Evolutionary conservation across 92 coral and sea anemone genomes (phyloP).

Genomic region (Epizoanthus ramosus): DNA sequence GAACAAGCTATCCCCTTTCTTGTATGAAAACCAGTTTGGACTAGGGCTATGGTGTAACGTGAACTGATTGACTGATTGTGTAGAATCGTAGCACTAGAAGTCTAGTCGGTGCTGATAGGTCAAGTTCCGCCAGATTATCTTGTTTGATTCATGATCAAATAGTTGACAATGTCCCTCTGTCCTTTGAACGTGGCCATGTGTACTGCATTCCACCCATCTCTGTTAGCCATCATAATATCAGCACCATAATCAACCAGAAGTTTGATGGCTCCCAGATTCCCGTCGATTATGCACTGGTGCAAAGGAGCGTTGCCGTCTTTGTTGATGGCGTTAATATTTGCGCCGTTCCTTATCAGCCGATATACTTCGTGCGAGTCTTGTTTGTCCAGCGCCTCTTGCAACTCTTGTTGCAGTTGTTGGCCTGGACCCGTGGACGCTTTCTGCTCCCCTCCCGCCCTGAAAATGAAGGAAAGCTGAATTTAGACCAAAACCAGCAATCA

Average conservation of each 20-base stretch:
- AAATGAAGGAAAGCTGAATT: no score
- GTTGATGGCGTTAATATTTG: constrained; percentile 62
- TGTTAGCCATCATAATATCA: constrained; percentile 62
- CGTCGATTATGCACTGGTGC: constrained; percentile 79
- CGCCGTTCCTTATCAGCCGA: constrained; percentile 61
- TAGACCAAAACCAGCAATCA: no score
- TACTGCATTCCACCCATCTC: constrained; percentile 85
- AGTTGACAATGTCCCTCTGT: constrained; percentile 68
- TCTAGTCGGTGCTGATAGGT: no score
- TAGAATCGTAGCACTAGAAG: no score
- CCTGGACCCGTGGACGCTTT: neutral
- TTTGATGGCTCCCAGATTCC: constrained; percentile 70
- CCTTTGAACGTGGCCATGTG: constrained; percentile 76
- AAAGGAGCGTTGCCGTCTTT: constrained; percentile 70
- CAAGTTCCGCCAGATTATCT: neutral
- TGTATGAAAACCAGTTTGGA: no score
- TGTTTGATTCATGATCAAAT: constrained; percentile 60
- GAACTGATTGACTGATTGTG: no score
- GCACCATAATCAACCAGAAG: constrained; percentile 79
- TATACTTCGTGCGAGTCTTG: constrained; percentile 62
- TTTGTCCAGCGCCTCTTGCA: constrained; percentile 66
- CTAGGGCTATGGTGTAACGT: no score
- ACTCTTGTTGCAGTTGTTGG: constrained; percentile 46
- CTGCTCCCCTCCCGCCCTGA: constrained; percentile 22
- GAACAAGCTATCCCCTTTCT: no score